Conservation (phyloP, 2,797 vertebrate species). For the Rhynchotus rufescens region DNA sequence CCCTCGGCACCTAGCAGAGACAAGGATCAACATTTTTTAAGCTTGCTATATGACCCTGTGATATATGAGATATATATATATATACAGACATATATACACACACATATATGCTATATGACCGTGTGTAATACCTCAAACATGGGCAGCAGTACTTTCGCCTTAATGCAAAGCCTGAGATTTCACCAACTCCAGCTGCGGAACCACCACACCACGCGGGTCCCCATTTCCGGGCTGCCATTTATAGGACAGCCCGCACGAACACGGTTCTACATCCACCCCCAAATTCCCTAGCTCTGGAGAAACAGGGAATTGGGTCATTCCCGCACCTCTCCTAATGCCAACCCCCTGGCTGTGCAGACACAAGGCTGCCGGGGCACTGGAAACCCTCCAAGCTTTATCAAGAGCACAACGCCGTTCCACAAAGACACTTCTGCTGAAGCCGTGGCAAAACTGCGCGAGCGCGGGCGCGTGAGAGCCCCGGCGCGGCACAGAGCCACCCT, state of each 20-base stretch:
- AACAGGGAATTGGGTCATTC: conserved; percentile 12
- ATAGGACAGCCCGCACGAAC: background rate
- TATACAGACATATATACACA: background rate
- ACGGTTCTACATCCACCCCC: conserved; percentile 29
- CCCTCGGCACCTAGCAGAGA: background rate
- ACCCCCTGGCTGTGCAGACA: background rate
- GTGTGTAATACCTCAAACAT: background rate
- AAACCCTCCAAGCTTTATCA: background rate
- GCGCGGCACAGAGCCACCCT: background rate
- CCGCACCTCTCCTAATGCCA: background rate
- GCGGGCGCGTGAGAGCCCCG: background rate
- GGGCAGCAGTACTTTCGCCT: background rate
- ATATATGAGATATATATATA: background rate
- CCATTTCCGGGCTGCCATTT: background rate
- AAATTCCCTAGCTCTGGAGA: background rate
- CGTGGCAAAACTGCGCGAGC: background rate
- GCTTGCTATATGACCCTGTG: background rate
- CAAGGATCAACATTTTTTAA: background rate
- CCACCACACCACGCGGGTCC: background rate
- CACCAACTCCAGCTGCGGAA: background rate
- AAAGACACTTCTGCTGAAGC: background rate
- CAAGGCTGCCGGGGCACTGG: background rate
- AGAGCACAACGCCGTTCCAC: background rate
- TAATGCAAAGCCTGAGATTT: background rate
- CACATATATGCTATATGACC: too few species aligned